Evolutionary conservation across 2,113 vertebrate species (phyloP), one percentile per base, ranked within the genome.

Genomic region (Verasper variegatus): DNA sequence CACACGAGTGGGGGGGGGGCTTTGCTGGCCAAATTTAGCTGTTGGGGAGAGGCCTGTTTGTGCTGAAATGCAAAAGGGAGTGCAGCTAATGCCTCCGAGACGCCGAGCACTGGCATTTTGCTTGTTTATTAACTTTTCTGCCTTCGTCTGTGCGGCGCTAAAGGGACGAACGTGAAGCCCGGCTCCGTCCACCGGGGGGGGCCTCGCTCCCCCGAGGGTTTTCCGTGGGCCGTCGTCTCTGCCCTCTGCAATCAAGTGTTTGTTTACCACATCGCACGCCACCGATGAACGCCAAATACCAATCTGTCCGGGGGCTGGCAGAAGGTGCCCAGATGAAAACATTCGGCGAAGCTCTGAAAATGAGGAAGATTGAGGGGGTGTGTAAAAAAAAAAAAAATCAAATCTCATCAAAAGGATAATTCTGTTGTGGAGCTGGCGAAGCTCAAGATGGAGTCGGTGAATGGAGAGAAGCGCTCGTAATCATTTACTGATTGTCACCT

Each of bases 91-190:
- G 86, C 91, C 90, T 91, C 65, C 7, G 93, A 93, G 93, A 94
- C 82, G 15, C 76, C 86, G 76, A 81, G 85, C 89, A 83, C 92
- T 92, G 92, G 93, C 91, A 92, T 93, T 94, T 91, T 74, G 74
- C 79, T 91, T 92, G 89, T 90, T 94, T 94, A 81, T 93, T 92
- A 93, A 81, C 86, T 76, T 79, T 17, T 77, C 78, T 65, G 60
- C 63, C 62, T 74, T 66, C 72, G 65, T 68, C 78, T 85, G 71
- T 59, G 56, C 82, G 54, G 73, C 35, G 45, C 90, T 78, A 59
- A 76, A 74, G 88, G 83, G 82, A 82, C 75, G 55, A 71, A 51
- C 8, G 69, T 6, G 66, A 8, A 75, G 55, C 69, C 72, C 40
- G 23, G 56, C 73, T 88, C 88, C 74, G 83, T 91, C 86, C 76